Percentiles rank a stretch among this genome's conserved stretches.
phyloP scores from a whole-genome alignment of 53 echinoderm and acorn worm species.

The Astropecten irregularis region DNA sequence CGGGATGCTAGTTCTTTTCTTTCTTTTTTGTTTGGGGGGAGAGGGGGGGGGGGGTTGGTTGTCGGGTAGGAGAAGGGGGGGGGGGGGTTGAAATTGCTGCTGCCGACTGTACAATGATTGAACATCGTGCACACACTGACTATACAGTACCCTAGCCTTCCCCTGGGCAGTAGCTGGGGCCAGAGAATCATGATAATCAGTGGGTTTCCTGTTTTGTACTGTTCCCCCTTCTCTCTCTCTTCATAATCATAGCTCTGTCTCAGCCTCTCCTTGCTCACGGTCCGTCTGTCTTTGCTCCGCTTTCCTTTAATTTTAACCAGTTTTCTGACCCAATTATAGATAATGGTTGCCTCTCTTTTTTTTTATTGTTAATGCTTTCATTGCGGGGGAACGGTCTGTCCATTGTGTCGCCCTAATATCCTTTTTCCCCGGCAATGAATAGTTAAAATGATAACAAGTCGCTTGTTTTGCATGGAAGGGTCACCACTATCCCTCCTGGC shows the following conservation, averaged over 20 bases:
- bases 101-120: constrained; percentile 43
- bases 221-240: neutral
- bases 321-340: constrained; percentile 34
- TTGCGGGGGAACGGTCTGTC: neutral
- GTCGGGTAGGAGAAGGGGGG: no score
- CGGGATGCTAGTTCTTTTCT: neutral
- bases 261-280: no score
- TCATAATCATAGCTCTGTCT: no score
- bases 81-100: no score
- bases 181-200: constrained; percentile 49
- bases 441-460: neutral
- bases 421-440: constrained; percentile 22
- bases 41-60: no score
- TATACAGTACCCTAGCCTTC: constrained; percentile 1
- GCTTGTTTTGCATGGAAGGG: no score
- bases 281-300: no score
- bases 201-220: constrained; percentile 17
- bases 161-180: constrained; percentile 18
- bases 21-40: neutral
- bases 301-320: no score
- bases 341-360: neutral
- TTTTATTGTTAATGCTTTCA: constrained; percentile 6
- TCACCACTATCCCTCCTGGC: no score
- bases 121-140: constrained; percentile 24
- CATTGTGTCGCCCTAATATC: no score